A percentile compares a stretch with the other conserved stretches of the same genome.
phyloP scores from a whole-genome alignment of 2,888 invertebrate species.

The Acheta domesticus region DNA sequence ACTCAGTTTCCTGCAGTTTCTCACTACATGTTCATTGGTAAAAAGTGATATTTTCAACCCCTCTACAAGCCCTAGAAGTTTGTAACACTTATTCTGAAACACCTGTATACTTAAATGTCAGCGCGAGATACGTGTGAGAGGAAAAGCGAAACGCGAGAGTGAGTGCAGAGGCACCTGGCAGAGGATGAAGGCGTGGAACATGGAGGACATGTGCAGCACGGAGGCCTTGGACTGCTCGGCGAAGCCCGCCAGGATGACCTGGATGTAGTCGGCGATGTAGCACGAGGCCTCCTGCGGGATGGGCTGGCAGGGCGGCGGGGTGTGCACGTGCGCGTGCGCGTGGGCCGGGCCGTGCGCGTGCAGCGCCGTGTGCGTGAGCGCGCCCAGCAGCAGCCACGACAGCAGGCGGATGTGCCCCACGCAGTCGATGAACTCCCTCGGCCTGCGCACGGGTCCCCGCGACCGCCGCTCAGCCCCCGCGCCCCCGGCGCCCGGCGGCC shows the following conservation, averaged over 20 bases:
- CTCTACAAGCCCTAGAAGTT: too few species aligned
- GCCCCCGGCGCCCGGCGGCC: too few species aligned
- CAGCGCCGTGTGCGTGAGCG: constrained; percentile 82
- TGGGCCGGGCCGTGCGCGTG: constrained; percentile 50
- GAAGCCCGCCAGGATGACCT: constrained; percentile 94
- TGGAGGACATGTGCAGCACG: constrained; percentile 89
- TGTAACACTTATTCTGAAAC: too few species aligned
- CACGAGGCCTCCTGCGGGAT: constrained; percentile 94
- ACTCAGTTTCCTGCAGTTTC: too few species aligned
- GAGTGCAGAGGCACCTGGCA: constrained; percentile 66
- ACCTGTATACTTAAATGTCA: too few species aligned
- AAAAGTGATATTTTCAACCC: too few species aligned
- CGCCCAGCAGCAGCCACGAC: constrained; percentile 94
- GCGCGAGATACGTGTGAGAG: too few species aligned
- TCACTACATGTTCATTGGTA: too few species aligned
- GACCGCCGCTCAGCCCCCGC: too few species aligned
- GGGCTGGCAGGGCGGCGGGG: constrained; percentile 61
- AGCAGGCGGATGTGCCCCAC: constrained; percentile 89
- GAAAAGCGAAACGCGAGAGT: too few species aligned
- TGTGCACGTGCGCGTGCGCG: constrained; percentile 41
- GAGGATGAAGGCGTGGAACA: constrained; percentile 95
- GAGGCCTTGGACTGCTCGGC: constrained; percentile 92
- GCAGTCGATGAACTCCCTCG: constrained; percentile 92
- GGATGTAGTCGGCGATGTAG: constrained; percentile 95
- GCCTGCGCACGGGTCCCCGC: constrained; percentile 54